These are phyloP conservation scores for Drosophila miranda DNA, from an alignment of 1,140 invertebrate genomes.

Conservation along the genomic window DNA sequence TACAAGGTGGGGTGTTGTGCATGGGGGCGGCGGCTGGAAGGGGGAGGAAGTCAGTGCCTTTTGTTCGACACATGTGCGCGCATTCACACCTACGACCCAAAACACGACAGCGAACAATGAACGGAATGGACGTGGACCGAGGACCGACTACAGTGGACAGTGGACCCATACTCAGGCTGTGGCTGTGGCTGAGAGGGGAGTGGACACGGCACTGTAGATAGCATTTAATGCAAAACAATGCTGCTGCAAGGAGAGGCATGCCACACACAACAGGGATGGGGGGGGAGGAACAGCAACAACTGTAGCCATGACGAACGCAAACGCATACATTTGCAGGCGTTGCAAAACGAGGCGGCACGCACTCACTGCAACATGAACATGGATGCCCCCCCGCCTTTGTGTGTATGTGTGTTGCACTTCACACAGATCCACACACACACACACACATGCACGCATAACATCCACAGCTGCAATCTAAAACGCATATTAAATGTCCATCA, in stretches of 20 bases:
- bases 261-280: constrained; percentile 10
- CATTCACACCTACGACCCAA: constrained; percentile 73
- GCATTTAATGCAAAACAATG: constrained; percentile 75
- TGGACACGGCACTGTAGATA: constrained; percentile 64
- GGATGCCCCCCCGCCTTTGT: constrained; percentile 23
- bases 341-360: constrained; percentile 70
- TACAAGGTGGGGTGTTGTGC: background rate
- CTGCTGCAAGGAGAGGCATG: constrained; percentile 29
- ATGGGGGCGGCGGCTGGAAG: background rate
- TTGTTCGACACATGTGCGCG: constrained; percentile 77
- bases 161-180: background rate
- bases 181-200: constrained; percentile 4
- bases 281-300: constrained; percentile 14
- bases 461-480: constrained; percentile 44
- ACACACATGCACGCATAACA: background rate
- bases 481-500: constrained; percentile 77
- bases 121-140: background rate
- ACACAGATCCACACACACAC: constrained; percentile 27
- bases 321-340: constrained; percentile 66
- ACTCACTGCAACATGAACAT: constrained; percentile 21
- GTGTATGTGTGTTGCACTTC: constrained; percentile 34
- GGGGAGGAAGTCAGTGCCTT: constrained; percentile 50
- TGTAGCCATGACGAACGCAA: constrained; percentile 63
- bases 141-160: background rate
- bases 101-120: constrained; percentile 49